Evolutionary conservation across 2,888 invertebrate genomes (phyloP).

Genomic region (Perdita meconis): DNA sequence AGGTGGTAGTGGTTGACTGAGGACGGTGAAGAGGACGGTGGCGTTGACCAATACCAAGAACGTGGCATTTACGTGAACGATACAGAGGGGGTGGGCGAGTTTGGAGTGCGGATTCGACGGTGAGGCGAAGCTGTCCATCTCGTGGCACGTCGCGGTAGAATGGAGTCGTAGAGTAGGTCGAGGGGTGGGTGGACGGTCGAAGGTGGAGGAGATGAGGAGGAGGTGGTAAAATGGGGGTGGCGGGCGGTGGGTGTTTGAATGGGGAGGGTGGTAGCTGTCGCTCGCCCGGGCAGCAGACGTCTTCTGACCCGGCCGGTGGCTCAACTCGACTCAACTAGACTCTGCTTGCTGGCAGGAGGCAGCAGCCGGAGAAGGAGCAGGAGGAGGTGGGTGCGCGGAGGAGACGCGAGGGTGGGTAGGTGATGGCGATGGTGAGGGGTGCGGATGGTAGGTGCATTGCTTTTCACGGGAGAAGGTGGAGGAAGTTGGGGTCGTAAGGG

Average conservation of each 20-base stretch:
- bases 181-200: conserved; percentile 66
- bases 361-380: conserved; percentile 69
- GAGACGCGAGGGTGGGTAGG: conserved; percentile 72
- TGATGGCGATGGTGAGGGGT: conserved; percentile 70
- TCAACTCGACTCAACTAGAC: conserved; percentile 82
- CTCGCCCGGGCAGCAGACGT: conserved; percentile 84
- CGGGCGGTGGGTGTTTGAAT: conserved; percentile 68
- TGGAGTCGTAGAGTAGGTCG: conserved; percentile 77
- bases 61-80: conserved; percentile 54
- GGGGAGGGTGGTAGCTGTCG: conserved; percentile 82
- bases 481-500: conserved; percentile 77
- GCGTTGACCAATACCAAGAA: conserved; percentile 46
- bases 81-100: conserved; percentile 57
- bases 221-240: conserved; percentile 68
- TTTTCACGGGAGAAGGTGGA: conserved; percentile 79
- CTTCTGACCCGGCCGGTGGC: conserved; percentile 85
- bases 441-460: conserved; percentile 81
- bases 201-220: conserved; percentile 60
- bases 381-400: conserved; percentile 51
- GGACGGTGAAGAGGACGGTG: conserved; percentile 47
- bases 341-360: conserved; percentile 75
- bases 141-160: conserved; percentile 79
- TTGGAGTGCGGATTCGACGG: conserved; percentile 68
- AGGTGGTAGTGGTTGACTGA: conserved; percentile 46
- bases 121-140: conserved; percentile 77